These are phyloP conservation scores for Elegia similella DNA, from an alignment of 2,888 invertebrate genomes.

Conservation along the genomic window DNA sequence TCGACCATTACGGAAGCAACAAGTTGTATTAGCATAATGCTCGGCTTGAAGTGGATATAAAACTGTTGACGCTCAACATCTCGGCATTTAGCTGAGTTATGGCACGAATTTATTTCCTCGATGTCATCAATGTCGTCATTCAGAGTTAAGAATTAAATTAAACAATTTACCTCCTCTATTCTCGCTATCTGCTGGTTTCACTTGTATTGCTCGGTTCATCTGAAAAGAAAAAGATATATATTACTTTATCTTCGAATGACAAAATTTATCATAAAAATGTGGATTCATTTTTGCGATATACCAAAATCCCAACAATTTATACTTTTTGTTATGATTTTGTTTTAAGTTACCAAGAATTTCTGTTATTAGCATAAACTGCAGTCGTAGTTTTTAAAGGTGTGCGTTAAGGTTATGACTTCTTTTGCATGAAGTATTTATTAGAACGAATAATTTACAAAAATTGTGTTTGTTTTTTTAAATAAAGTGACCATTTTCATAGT, in stretches of 20 bases:
- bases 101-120: slow-evolving; percentile 11
- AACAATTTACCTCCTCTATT: slow-evolving; percentile 94
- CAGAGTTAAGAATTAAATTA: not conserved
- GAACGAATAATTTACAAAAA: too few relatives aligned
- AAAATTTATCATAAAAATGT: too few relatives aligned
- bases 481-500: too few relatives aligned
- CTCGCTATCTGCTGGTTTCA: slow-evolving; percentile 99
- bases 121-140: slow-evolving; percentile 1
- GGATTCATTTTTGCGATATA: too few relatives aligned
- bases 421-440: too few relatives aligned
- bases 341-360: too few relatives aligned
- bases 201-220: slow-evolving; percentile 99
- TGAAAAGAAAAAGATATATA: slow-evolving; percentile 82
- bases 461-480: too few relatives aligned
- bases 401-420: too few relatives aligned
- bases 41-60: slow-evolving; percentile 8
- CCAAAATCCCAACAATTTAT: too few relatives aligned
- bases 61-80: slow-evolving; percentile 13
- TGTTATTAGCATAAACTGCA: too few relatives aligned
- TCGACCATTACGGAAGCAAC: slow-evolving; percentile 9
- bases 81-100: slow-evolving; percentile 8
- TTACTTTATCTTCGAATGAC: not conserved
- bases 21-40: slow-evolving; percentile 16
- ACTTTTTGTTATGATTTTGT: too few relatives aligned
- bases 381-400: too few relatives aligned